phyloP scores from a whole-genome alignment of 1,140 invertebrate genomes.

The Pissodes strobi region DNA sequence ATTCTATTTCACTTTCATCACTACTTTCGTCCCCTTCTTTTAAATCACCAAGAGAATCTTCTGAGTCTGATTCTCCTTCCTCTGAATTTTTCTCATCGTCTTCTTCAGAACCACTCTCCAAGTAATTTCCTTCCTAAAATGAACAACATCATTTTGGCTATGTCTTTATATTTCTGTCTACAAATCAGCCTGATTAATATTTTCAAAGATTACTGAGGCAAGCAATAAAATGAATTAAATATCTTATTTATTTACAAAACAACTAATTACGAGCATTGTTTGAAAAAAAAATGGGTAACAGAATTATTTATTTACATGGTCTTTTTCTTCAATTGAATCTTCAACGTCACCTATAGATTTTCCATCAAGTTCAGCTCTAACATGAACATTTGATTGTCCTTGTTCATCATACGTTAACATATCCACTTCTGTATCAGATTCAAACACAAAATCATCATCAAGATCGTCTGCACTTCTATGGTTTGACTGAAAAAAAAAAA shows the following conservation, averaged over 20 bases:
- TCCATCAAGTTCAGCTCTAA: constrained; percentile 44
- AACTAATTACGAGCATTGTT: no score
- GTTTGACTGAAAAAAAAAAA: constrained; percentile 32
- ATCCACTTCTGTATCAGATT: constrained; percentile 57
- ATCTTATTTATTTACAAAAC: no score
- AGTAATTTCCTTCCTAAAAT: constrained; percentile 18
- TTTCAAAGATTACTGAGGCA: no score
- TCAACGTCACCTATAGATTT: constrained; percentile 42
- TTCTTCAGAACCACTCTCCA: constrained; percentile 49
- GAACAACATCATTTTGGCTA: no score
- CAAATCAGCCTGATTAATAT: no score
- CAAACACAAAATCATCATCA: constrained; percentile 69
- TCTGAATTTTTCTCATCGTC: constrained; percentile 48
- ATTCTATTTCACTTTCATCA: constrained; percentile 54
- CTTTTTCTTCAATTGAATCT: constrained; percentile 34
- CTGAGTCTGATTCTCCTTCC: constrained; percentile 45
- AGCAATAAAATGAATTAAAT: no score
- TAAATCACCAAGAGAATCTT: constrained; percentile 53
- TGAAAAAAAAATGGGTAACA: no score
- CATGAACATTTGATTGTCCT: constrained; percentile 52
- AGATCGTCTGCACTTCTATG: constrained; percentile 78
- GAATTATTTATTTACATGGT: neutral
- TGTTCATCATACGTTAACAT: constrained; percentile 58
- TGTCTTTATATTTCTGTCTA: no score
- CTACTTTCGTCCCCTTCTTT: constrained; percentile 49